phyloP scores from a whole-genome alignment of 2,888 invertebrate species.

The Pristionchus japonicus region DNA sequence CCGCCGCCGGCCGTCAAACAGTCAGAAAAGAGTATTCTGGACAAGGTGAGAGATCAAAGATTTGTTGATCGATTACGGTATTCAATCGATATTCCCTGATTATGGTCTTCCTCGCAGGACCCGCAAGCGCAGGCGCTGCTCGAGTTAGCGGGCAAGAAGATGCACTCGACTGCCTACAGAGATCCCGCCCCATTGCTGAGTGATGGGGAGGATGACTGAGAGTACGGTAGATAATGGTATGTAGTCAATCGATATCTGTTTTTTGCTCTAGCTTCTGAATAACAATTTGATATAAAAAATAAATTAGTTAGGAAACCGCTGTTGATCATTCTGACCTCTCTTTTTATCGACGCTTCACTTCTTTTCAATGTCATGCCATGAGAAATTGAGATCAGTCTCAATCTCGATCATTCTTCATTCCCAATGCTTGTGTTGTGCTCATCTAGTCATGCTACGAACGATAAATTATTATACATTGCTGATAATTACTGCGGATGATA shows the following conservation, averaged over 20 bases:
- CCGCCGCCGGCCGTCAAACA: conserved; percentile 55
- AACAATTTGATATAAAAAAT: background rate
- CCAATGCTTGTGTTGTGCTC: background rate
- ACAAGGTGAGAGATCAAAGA: conserved; percentile 51
- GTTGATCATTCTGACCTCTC: background rate
- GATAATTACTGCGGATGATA: no score
- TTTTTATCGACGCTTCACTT: background rate
- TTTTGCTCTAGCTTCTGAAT: no score
- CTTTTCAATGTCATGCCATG: background rate
- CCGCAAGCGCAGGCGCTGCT: conserved; percentile 88
- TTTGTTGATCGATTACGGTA: background rate
- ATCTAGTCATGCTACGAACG: background rate
- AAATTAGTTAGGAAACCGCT: background rate
- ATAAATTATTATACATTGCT: background rate
- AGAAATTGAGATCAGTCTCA: no score
- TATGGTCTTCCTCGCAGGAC: conserved; percentile 77
- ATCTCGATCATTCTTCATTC: no score
- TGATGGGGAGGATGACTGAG: conserved; percentile 48
- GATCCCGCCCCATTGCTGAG: conserved; percentile 73
- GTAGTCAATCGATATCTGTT: conserved; percentile 29
- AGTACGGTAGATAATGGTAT: conserved; percentile 38
- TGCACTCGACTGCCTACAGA: conserved; percentile 87
- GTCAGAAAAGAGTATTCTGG: conserved; percentile 59
- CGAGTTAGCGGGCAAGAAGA: conserved; percentile 86
- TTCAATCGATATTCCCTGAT: background rate